These are phyloP conservation scores for Piscicola geometra DNA, from an alignment of 2,888 invertebrate species.

Conservation along the genomic window DNA sequence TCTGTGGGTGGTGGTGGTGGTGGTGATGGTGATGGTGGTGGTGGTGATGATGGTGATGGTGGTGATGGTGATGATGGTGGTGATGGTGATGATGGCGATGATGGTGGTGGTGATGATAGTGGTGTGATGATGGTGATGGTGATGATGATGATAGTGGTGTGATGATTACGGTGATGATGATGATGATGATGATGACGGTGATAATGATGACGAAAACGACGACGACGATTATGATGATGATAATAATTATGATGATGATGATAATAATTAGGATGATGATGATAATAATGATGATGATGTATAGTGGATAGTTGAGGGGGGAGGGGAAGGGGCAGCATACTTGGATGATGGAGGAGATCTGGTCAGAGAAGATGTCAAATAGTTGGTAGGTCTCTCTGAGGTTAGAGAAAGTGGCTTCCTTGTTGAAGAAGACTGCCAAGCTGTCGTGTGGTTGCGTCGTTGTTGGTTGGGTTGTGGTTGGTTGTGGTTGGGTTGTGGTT, in stretches of 20 bases:
- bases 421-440: slow-evolving; percentile 54
- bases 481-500: not conserved
- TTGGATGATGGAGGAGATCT: slow-evolving; percentile 90
- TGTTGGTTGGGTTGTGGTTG: not conserved
- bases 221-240: no score
- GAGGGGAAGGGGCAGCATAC: slow-evolving; percentile 50
- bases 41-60: slow-evolving; percentile 16
- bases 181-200: no score
- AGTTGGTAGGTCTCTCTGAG: slow-evolving; percentile 78
- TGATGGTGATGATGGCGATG: not conserved
- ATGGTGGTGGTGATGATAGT: not conserved
- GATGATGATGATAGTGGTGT: no score
- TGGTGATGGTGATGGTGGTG: not conserved
- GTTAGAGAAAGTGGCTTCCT: slow-evolving; percentile 63
- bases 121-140: no score
- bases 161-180: no score
- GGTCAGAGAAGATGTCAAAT: slow-evolving; percentile 96
- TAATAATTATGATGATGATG: no score
- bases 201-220: no score
- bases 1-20: slow-evolving; percentile 60
- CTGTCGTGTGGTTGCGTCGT: slow-evolving; percentile 42
- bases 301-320: not conserved
- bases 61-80: not conserved
- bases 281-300: no score
- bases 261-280: no score